Evolutionary conservation across 2,113 vertebrate genomes (phyloP).

Genomic region (Henicopernis longicauda): DNA sequence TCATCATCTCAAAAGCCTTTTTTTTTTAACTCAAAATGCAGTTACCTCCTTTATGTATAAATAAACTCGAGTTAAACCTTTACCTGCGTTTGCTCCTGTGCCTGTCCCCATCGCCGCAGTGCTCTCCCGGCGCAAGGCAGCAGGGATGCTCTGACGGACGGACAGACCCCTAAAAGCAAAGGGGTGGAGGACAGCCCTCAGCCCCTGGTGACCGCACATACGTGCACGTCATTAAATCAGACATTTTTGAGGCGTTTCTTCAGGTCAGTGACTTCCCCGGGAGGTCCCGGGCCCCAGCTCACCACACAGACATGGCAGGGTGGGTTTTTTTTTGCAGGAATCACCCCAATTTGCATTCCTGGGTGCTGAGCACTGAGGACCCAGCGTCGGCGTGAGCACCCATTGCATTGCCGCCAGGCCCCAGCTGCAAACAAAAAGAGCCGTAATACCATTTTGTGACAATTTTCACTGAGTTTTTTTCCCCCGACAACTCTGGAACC

Average conservation of each 20-base stretch:
- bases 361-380: not conserved
- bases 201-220: not conserved
- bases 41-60: not conserved
- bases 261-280: not conserved
- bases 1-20: not conserved
- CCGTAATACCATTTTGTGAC: not conserved
- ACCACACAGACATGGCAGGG: not conserved
- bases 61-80: not conserved
- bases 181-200: not conserved
- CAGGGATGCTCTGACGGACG: not conserved
- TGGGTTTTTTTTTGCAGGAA: not conserved
- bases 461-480: not conserved
- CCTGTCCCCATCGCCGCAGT: not conserved
- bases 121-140: not conserved
- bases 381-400: not conserved
- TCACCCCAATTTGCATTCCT: rapidly evolving
- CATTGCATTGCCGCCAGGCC: not conserved
- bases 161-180: not conserved
- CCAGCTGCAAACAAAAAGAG: not conserved
- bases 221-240: not conserved
- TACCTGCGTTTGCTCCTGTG: not conserved
- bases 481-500: not conserved
- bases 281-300: not conserved
- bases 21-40: not conserved
- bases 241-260: not conserved